Conservation (phyloP, 2,113 vertebrate genomes). For the Chaetodon auriga region DNA sequence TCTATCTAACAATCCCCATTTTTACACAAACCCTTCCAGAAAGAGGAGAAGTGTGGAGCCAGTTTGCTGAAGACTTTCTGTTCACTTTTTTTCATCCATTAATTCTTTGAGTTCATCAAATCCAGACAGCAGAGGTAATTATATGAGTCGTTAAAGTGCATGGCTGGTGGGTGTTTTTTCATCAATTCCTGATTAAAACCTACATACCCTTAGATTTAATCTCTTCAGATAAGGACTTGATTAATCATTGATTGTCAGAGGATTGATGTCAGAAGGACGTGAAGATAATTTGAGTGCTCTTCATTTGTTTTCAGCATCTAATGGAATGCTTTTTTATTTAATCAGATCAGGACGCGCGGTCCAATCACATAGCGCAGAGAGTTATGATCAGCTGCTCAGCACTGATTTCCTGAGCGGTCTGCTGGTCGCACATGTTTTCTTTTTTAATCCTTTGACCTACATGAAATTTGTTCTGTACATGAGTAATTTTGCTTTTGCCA, state of each 20-base stretch:
- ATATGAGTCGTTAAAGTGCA: conserved; percentile 11
- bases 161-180: conserved; percentile 26
- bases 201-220: conserved; percentile 31
- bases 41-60: background rate
- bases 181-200: conserved; percentile 45
- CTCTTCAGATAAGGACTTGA: background rate
- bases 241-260: conserved; percentile 7
- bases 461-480: background rate
- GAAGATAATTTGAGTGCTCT: background rate
- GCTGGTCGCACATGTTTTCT: background rate
- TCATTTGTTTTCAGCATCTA: conserved; percentile 10
- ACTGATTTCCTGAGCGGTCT: background rate
- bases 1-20: conserved; percentile 15
- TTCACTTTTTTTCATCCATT: conserved; percentile 1
- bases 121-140: conserved; percentile 51
- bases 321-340: background rate
- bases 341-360: background rate
- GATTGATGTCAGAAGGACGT: background rate
- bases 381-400: background rate
- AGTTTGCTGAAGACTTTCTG: background rate
- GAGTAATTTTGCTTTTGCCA: background rate
- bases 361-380: background rate
- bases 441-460: background rate
- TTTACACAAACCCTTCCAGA: conserved; percentile 4
- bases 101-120: conserved; percentile 51